Evolutionary conservation across 2,113 vertebrate genomes (phyloP).

Genomic region (Spea bombifrons): DNA sequence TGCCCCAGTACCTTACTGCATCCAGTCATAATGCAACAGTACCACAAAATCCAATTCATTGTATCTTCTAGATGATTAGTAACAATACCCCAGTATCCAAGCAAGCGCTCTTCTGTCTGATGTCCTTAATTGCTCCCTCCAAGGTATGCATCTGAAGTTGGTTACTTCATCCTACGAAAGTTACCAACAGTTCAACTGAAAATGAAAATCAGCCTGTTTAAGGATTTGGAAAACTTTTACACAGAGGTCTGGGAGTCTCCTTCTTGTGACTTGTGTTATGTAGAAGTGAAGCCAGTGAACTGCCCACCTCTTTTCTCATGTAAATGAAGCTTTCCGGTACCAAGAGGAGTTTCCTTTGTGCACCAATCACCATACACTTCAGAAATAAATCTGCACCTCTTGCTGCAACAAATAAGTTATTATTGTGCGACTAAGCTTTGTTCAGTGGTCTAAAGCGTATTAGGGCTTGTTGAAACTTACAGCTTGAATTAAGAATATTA

Average conservation of each 20-base stretch:
- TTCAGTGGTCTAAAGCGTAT: conserved; percentile 23
- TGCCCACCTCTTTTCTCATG: conserved; percentile 50
- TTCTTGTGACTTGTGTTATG: conserved; percentile 37
- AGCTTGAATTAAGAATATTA: conserved; percentile 26
- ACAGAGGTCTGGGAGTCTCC: background rate
- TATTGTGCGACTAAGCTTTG: conserved; percentile 12
- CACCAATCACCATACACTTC: conserved; percentile 38
- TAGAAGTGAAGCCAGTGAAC: conserved; percentile 29
- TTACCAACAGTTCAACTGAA: background rate
- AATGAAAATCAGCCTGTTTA: conserved; percentile 25
- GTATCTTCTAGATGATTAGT: conserved; percentile 46
- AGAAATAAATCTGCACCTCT: conserved; percentile 15
- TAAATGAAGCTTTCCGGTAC: conserved; percentile 47
- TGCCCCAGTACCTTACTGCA: conserved; percentile 50
- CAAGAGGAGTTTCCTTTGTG: conserved; percentile 41
- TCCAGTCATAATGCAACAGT: conserved; percentile 47
- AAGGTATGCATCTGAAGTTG: background rate
- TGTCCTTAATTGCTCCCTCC: background rate
- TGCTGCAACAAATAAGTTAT: conserved; percentile 22
- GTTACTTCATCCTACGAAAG: background rate
- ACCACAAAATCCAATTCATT: conserved; percentile 49
- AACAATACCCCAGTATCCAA: background rate
- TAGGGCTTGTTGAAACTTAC: conserved; percentile 18
- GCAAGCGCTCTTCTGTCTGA: background rate
- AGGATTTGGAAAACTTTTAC: conserved; percentile 29